Evolutionary conservation across 2,888 invertebrate species (phyloP).

Genomic region (Syrista parreyssii): DNA sequence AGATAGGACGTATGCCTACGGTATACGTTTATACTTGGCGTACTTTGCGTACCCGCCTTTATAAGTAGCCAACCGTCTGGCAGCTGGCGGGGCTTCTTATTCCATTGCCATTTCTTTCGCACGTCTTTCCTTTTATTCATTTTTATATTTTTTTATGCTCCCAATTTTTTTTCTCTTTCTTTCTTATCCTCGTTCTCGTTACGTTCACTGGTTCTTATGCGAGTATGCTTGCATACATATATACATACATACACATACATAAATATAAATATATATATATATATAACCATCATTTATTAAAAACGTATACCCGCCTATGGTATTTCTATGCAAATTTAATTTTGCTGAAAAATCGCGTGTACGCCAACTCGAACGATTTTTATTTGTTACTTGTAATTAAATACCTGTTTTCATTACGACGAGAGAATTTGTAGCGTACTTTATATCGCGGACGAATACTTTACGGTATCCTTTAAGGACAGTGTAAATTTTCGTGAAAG

Average conservation of each 20-base stretch:
- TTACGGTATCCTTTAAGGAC: background rate
- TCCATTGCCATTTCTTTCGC: background rate
- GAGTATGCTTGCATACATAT: conserved; percentile 6
- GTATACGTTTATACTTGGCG: background rate
- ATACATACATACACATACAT: background rate
- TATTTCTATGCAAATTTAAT: background rate
- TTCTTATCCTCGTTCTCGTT: conserved; percentile 28
- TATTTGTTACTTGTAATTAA: background rate
- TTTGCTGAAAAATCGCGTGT: background rate
- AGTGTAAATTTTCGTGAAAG: background rate
- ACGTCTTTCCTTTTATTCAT: background rate
- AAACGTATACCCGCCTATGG: background rate
- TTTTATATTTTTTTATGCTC: background rate
- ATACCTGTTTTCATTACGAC: background rate
- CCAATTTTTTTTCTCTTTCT: background rate
- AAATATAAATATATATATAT: background rate
- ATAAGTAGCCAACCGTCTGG: background rate
- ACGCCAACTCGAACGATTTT: background rate
- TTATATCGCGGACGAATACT: background rate
- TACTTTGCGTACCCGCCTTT: background rate
- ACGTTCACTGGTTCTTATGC: background rate
- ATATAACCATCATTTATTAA: conserved; percentile 5
- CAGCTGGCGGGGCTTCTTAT: background rate
- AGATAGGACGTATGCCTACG: background rate
- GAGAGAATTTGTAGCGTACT: background rate